Evolutionary conservation across 2,797 vertebrate genomes (phyloP).

Genomic region (Lepus oiostolus): DNA sequence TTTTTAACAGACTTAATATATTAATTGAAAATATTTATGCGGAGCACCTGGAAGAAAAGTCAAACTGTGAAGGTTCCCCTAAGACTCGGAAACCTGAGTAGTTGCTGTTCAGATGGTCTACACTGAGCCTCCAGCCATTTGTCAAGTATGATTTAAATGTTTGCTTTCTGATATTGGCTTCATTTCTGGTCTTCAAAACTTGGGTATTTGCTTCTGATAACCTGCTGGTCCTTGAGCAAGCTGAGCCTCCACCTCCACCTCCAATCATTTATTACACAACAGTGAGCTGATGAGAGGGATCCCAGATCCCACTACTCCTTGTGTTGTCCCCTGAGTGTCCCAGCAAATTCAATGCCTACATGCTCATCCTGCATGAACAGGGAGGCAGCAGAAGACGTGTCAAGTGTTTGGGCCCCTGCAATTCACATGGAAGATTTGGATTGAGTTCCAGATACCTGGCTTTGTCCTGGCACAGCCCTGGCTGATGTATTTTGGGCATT

Average conservation of each 20-base stretch:
- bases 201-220: not conserved
- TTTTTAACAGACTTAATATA: not conserved
- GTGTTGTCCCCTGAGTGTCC: accelerated
- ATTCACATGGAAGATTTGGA: too few species aligned
- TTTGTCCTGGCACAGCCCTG: too few species aligned
- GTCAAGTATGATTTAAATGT: not conserved
- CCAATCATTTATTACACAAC: not conserved
- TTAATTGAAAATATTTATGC: not conserved
- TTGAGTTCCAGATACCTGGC: too few species aligned
- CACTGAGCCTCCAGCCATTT: not conserved
- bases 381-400: too few species aligned
- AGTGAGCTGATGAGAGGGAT: not conserved
- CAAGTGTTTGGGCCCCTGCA: too few species aligned
- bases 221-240: not conserved
- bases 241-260: not conserved
- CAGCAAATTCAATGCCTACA: too few species aligned
- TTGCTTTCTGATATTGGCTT: not conserved
- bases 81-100: not conserved
- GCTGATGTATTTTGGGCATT: too few species aligned
- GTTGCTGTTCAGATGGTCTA: not conserved
- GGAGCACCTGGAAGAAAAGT: not conserved
- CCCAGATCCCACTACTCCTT: too few species aligned
- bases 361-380: not conserved
- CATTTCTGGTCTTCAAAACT: not conserved
- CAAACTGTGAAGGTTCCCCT: not conserved